Conservation (phyloP, 2,888 invertebrate genomes). For the Neria commutata region DNA sequence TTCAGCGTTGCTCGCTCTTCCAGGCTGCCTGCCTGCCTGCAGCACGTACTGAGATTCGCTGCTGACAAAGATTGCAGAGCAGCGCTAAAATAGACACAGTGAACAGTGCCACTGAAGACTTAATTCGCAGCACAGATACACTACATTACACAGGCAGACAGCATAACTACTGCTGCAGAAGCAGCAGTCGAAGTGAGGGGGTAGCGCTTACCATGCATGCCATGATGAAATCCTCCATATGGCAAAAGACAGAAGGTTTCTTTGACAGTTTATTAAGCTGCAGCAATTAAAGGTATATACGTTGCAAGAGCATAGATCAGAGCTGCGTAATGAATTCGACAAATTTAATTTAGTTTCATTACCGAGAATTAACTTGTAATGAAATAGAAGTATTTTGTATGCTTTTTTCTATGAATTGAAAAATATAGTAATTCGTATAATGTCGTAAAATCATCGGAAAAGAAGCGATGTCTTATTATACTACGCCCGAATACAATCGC, state of each 20-base stretch:
- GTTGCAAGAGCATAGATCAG: too few species aligned
- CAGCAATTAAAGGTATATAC: background rate
- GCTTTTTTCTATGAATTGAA: too few species aligned
- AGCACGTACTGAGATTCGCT: background rate
- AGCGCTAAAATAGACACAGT: constrained; percentile 28
- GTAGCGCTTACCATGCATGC: background rate
- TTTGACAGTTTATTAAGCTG: background rate
- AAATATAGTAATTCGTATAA: too few species aligned
- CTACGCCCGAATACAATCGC: too few species aligned
- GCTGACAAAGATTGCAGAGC: background rate
- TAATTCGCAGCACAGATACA: constrained; percentile 37
- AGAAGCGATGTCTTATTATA: too few species aligned
- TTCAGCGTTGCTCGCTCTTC: background rate
- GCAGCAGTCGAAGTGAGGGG: too few species aligned
- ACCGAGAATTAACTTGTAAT: too few species aligned
- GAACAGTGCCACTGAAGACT: constrained; percentile 49
- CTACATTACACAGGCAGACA: background rate
- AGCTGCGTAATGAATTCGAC: too few species aligned
- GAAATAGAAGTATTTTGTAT: too few species aligned
- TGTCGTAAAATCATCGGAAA: too few species aligned
- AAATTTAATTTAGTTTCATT: too few species aligned
- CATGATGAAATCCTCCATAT: background rate
- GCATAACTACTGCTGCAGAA: background rate
- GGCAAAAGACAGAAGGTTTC: constrained; percentile 13
- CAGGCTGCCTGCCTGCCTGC: too few species aligned